Conservation (phyloP, 2,113 vertebrate genomes). For the Ochotona curzoniae region DNA sequence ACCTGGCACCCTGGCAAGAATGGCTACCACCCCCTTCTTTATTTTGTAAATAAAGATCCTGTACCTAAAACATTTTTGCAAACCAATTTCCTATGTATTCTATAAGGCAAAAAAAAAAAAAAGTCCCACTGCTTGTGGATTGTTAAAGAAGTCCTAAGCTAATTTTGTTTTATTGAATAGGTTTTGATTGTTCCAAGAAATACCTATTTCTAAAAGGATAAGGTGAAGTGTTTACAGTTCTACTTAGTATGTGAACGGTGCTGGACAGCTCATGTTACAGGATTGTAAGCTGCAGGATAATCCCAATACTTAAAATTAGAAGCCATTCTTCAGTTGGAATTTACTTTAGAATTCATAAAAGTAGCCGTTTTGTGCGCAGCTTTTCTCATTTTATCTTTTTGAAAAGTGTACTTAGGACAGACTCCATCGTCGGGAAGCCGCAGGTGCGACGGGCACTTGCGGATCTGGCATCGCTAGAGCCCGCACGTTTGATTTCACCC, state of each 20-base stretch:
- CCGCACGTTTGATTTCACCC: constrained; percentile 75
- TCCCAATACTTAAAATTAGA: constrained; percentile 22
- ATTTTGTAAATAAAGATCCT: constrained; percentile 52
- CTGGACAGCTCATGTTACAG: background rate
- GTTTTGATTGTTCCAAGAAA: constrained; percentile 11
- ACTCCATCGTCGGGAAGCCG: background rate
- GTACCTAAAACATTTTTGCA: background rate
- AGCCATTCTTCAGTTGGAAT: background rate
- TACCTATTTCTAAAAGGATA: background rate
- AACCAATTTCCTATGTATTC: constrained; percentile 17
- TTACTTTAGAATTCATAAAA: background rate
- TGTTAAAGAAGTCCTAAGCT: constrained; percentile 4
- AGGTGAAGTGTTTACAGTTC: constrained; percentile 14
- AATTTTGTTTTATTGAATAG: constrained; percentile 27
- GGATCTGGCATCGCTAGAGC: constrained; percentile 63
- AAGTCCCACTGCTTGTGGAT: background rate
- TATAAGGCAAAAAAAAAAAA: constrained; percentile 34
- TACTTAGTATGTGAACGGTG: background rate
- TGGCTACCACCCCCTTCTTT: background rate
- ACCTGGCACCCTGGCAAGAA: background rate
- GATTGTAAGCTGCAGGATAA: background rate
- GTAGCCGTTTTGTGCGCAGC: background rate
- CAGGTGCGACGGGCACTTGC: constrained; percentile 60
- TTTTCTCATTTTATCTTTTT: no score
- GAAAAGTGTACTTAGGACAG: background rate